phyloP scores from a whole-genome alignment of 2,113 vertebrate genomes.

The Lota lota region DNA sequence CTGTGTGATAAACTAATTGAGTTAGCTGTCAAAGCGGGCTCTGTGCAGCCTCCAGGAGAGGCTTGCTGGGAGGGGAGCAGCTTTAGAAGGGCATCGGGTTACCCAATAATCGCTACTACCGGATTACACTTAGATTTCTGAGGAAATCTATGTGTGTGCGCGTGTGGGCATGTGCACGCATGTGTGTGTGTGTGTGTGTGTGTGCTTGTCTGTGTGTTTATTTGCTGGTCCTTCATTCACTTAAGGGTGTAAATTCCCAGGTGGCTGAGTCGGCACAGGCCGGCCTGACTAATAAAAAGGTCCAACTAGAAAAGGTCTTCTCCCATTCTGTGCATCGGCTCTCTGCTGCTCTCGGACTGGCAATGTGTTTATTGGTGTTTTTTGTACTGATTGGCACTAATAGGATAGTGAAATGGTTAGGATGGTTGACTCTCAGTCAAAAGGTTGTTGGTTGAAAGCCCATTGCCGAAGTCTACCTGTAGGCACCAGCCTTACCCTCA shows the following conservation, averaged over 20 bases:
- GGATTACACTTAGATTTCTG: conserved; percentile 48
- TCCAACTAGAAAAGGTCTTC: conserved; percentile 48
- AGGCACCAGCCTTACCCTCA: no score
- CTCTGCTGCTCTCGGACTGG: neutral
- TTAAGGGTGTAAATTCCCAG: conserved; percentile 47
- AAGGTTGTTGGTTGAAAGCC: no score
- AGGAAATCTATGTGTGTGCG: conserved; percentile 18
- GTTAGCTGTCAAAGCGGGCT: conserved; percentile 65
- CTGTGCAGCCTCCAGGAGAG: conserved; percentile 47
- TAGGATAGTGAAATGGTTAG: no score
- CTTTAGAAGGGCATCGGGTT: conserved; percentile 49
- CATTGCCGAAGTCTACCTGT: no score
- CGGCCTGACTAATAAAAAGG: conserved; percentile 51
- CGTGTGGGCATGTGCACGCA: conserved; percentile 22
- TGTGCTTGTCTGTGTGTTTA: conserved; percentile 1
- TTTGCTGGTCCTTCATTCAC: conserved; percentile 8
- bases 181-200: conserved; percentile 34
- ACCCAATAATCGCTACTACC: conserved; percentile 32
- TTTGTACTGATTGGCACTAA: neutral
- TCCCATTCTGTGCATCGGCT: conserved; percentile 37
- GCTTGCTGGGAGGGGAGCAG: conserved; percentile 43
- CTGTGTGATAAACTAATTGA: conserved; percentile 66
- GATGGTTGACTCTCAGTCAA: no score
- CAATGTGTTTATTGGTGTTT: neutral
- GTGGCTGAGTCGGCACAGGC: conserved; percentile 45